phyloP scores from a whole-genome alignment of 2,113 vertebrate species.

The Chaenocephalus aceratus region DNA sequence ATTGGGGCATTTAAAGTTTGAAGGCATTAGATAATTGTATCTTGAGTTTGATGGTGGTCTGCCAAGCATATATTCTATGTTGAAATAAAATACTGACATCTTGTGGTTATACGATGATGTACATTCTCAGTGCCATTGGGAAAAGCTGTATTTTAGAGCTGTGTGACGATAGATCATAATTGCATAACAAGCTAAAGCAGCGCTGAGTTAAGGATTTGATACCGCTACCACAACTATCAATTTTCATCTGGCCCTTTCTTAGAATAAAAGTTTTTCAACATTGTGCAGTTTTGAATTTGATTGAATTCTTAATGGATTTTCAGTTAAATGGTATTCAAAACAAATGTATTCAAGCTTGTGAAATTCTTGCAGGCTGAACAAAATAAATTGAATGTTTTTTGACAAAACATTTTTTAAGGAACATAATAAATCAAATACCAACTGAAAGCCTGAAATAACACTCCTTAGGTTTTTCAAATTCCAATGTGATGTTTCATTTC shows the following conservation, averaged over 20 bases:
- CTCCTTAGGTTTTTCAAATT: too few species aligned
- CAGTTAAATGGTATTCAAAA: not conserved
- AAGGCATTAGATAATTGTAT: not conserved
- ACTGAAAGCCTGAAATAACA: too few species aligned
- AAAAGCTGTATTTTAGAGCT: not conserved
- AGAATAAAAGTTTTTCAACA: not conserved
- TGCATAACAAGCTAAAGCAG: not conserved
- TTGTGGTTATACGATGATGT: constrained; percentile 47
- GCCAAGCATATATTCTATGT: not conserved
- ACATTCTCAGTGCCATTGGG: not conserved
- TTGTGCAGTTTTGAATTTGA: not conserved
- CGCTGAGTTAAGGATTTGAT: not conserved
- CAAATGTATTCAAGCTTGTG: not conserved
- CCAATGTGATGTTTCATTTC: too few species aligned
- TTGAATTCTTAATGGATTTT: not conserved
- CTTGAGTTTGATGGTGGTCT: not conserved
- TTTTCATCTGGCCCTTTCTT: not conserved
- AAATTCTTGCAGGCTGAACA: not conserved
- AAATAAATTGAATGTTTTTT: too few species aligned
- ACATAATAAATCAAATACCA: too few species aligned
- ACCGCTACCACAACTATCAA: not conserved
- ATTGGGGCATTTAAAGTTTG: not conserved
- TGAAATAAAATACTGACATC: constrained; percentile 65
- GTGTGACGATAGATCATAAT: not conserved
- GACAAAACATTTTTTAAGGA: too few species aligned